phyloP scores from a whole-genome alignment of 2,888 invertebrate species.

The Synanthedon formicaeformis region DNA sequence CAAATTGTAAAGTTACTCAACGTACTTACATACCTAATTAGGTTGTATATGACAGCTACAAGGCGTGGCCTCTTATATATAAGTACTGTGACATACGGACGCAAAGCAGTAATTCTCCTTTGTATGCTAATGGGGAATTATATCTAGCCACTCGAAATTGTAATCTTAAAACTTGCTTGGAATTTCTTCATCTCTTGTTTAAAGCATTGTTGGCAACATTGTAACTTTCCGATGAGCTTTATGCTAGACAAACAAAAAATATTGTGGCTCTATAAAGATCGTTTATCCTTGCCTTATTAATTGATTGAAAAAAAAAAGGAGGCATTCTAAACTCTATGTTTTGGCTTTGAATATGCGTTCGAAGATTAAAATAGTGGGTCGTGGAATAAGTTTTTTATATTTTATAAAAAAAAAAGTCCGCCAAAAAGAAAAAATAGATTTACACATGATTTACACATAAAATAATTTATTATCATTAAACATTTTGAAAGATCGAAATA shows the following conservation, averaged over 20 bases:
- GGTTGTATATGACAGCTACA: slow-evolving; percentile 65
- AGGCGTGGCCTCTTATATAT: slow-evolving; percentile 59
- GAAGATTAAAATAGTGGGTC: too few relatives aligned
- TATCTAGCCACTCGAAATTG: slow-evolving; percentile 65
- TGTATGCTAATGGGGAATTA: slow-evolving; percentile 70
- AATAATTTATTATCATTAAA: too few relatives aligned
- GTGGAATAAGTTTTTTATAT: too few relatives aligned
- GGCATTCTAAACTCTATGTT: too few relatives aligned
- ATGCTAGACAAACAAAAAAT: slow-evolving; percentile 13
- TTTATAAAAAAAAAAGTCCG: too few relatives aligned
- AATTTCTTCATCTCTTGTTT: slow-evolving; percentile 66
- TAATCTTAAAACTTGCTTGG: slow-evolving; percentile 65
- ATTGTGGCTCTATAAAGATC: too few relatives aligned
- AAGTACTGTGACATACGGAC: slow-evolving; percentile 55
- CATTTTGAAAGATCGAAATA: too few relatives aligned
- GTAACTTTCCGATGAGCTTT: slow-evolving; percentile 19
- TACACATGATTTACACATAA: too few relatives aligned
- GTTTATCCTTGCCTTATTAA: too few relatives aligned
- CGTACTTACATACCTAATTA: slow-evolving; percentile 55
- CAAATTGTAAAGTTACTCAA: slow-evolving; percentile 23
- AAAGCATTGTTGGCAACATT: slow-evolving; percentile 17
- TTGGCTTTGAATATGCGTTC: too few relatives aligned
- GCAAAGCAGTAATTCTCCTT: slow-evolving; percentile 62
- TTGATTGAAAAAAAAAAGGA: too few relatives aligned
- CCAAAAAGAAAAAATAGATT: too few relatives aligned